Conservation (phyloP, 1,140 invertebrate species). For the Scaptomyza graminum region DNA sequence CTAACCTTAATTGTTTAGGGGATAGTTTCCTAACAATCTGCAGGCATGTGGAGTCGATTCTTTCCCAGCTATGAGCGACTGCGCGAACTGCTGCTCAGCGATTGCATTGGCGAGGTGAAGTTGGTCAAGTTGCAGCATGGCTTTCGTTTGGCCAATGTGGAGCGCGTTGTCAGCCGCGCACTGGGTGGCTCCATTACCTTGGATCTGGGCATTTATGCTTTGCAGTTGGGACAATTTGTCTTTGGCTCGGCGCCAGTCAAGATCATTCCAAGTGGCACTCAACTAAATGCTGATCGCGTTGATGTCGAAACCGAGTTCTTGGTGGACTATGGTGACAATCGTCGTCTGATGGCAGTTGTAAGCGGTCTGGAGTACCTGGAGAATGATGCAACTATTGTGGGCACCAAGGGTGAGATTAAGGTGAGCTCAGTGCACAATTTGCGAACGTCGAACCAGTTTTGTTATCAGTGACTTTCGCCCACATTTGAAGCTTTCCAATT, state of each 20-base stretch:
- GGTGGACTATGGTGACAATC: slow-evolving; percentile 87
- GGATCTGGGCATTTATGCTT: slow-evolving; percentile 92
- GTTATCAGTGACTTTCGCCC: slow-evolving; percentile 29
- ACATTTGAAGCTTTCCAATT: slow-evolving; percentile 75
- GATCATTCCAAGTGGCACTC: slow-evolving; percentile 86
- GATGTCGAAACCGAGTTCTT: slow-evolving; percentile 87
- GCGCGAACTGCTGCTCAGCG: slow-evolving; percentile 86
- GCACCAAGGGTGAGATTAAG: slow-evolving; percentile 87
- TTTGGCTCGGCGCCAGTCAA: slow-evolving; percentile 87
- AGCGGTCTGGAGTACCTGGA: slow-evolving; percentile 85
- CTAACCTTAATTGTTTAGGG: too few relatives aligned
- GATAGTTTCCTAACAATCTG: slow-evolving; percentile 77
- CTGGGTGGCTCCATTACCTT: slow-evolving; percentile 91
- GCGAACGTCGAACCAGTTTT: not conserved
- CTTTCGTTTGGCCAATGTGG: slow-evolving; percentile 77
- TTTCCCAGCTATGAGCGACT: slow-evolving; percentile 90
- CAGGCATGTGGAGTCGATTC: slow-evolving; percentile 90
- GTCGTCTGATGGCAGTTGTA: slow-evolving; percentile 86
- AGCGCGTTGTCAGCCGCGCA: slow-evolving; percentile 53
- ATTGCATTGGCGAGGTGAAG: slow-evolving; percentile 89
- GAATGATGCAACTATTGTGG: slow-evolving; percentile 87
- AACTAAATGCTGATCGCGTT: slow-evolving; percentile 87
- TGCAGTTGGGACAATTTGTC: slow-evolving; percentile 90
- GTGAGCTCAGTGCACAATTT: slow-evolving; percentile 74
- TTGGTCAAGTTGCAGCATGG: slow-evolving; percentile 89